Percentiles rank a stretch among this genome's conserved stretches.
Evolutionary conservation across 2,797 vertebrate species (phyloP).

Genomic region (Anguilla obscura): DNA sequence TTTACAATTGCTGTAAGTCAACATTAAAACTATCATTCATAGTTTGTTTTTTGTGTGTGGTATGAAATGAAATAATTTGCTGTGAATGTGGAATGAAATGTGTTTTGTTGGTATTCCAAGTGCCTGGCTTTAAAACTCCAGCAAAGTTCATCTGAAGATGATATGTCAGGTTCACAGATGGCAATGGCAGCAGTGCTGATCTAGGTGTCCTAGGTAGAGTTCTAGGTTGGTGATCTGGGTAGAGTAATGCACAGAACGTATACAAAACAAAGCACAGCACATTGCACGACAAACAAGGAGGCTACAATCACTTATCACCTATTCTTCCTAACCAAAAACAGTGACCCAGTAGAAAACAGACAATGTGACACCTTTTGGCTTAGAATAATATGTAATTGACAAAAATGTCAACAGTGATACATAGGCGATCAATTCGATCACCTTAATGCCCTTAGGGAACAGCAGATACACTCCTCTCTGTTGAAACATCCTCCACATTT

Average conservation of each 20-base stretch:
- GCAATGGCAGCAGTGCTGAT: background rate
- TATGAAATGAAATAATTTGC: background rate
- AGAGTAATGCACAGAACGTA: background rate
- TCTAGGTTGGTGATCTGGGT: background rate
- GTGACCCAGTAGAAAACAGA: background rate
- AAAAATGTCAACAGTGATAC: background rate
- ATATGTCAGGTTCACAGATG: background rate
- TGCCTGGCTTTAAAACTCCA: background rate
- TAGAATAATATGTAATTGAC: background rate
- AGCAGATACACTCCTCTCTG: background rate
- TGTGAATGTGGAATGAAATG: background rate
- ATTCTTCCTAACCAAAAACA: background rate
- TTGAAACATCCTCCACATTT: background rate
- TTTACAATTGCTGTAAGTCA: constrained; percentile 93
- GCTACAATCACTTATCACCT: background rate
- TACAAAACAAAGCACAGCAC: background rate
- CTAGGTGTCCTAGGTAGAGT: background rate
- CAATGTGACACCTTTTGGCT: background rate
- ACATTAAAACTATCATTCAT: background rate
- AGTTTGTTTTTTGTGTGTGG: background rate
- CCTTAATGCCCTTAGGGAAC: background rate
- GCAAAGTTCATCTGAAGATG: background rate
- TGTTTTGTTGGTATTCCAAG: background rate
- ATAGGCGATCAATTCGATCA: background rate
- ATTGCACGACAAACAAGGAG: background rate